These are phyloP conservation scores for Phorcus lineatus DNA, from an alignment of 2,888 invertebrate genomes.

Conservation along the genomic window DNA sequence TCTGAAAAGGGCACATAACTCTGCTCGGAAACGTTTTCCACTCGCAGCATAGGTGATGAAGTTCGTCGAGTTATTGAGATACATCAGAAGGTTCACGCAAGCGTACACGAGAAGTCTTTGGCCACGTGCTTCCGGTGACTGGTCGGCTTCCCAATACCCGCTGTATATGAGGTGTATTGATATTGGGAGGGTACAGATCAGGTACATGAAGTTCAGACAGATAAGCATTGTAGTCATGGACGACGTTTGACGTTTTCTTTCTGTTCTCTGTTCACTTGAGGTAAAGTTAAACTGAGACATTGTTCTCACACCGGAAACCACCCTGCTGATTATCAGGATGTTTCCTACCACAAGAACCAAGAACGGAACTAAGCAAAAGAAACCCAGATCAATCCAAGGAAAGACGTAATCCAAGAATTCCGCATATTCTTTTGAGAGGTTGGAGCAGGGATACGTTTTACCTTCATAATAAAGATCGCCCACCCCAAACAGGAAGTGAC, in stretches of 20 bases:
- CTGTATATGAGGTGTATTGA: conserved; percentile 36
- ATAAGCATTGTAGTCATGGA: conserved; percentile 43
- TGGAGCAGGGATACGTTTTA: conserved; percentile 5
- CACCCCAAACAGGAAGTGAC: conserved; percentile 34
- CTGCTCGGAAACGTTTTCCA: conserved; percentile 43
- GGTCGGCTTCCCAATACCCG: not conserved
- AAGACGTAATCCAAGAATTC: conserved; percentile 29
- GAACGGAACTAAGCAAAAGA: conserved; percentile 43
- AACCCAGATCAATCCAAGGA: conserved; percentile 39
- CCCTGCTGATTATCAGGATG: conserved; percentile 38
- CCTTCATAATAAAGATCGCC: conserved; percentile 10
- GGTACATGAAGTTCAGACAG: conserved; percentile 32
- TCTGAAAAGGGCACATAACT: conserved; percentile 42
- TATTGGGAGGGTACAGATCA: conserved; percentile 41
- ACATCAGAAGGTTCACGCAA: conserved; percentile 42
- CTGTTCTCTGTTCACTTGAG: not conserved
- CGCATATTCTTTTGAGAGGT: conserved; percentile 35
- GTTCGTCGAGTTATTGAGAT: conserved; percentile 46
- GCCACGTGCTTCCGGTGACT: conserved; percentile 17
- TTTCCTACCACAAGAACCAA: conserved; percentile 38
- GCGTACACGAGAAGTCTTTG: conserved; percentile 33
- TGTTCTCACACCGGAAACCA: conserved; percentile 27
- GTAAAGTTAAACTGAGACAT: not conserved
- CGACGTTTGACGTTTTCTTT: conserved; percentile 43
- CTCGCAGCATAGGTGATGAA: conserved; percentile 46